A percentile compares a stretch with the other conserved stretches of the same genome.
Conservation (phyloP, 2,113 vertebrate species). For the Zosterops pallidus region DNA sequence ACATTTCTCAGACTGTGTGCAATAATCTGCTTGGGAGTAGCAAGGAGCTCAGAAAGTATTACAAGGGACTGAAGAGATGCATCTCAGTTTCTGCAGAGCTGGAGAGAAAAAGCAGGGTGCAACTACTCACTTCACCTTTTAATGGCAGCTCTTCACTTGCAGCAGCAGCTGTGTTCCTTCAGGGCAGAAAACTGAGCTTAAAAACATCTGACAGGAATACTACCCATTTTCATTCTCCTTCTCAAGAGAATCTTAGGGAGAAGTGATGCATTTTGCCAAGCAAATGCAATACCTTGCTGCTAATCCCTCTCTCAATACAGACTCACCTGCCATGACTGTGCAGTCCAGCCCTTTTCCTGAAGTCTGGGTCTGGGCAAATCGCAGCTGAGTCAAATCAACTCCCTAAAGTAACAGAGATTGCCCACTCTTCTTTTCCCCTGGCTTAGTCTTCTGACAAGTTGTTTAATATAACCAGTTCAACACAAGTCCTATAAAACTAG, state of each 20-base stretch:
- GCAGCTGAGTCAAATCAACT: neutral
- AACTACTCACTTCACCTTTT: neutral
- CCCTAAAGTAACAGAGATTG: neutral
- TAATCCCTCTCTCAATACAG: neutral
- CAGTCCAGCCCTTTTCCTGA: neutral
- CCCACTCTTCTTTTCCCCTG: neutral
- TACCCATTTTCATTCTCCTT: neutral
- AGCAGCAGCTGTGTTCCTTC: slow-evolving; percentile 49
- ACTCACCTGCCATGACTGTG: neutral
- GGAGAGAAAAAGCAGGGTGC: neutral
- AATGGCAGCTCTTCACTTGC: neutral
- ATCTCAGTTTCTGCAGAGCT: neutral
- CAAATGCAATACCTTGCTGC: neutral
- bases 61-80: neutral
- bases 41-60: neutral
- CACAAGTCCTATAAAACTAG: neutral
- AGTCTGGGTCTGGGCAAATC: neutral
- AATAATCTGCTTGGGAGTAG: neutral
- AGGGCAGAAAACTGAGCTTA: slow-evolving; percentile 40
- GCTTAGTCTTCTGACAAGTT: neutral
- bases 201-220: slow-evolving; percentile 31
- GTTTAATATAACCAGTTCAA: neutral
- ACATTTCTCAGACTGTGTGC: neutral
- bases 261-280: neutral
- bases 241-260: neutral